phyloP scores from a whole-genome alignment of 2,888 invertebrate species.

The Cephus runcator region DNA sequence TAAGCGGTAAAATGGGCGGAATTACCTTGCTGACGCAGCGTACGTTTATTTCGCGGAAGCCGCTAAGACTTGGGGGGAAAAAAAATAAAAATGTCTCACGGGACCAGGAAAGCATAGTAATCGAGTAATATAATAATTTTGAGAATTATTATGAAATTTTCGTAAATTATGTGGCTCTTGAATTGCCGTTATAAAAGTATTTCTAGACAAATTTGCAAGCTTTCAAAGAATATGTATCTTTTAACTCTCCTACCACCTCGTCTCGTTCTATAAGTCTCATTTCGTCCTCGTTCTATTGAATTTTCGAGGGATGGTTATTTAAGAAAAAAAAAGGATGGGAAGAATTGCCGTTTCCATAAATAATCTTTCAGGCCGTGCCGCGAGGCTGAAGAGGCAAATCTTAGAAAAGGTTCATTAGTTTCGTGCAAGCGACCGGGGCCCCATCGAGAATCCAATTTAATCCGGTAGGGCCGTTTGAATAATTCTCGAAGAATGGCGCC shows the following conservation, averaged over 20 bases:
- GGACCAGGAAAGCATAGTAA: background rate
- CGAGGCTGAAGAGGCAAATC: background rate
- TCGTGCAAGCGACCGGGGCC: conserved; percentile 7
- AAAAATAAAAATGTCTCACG: background rate
- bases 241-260: background rate
- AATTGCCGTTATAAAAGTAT: background rate
- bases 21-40: background rate
- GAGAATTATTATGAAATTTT: background rate
- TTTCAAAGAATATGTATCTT: background rate
- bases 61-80: background rate
- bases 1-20: background rate
- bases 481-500: conserved; percentile 39
- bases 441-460: conserved; percentile 31
- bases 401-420: conserved; percentile 15
- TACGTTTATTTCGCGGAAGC: background rate
- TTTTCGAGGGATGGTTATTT: background rate
- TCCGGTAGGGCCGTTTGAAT: conserved; percentile 37
- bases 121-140: background rate
- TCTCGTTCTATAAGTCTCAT: background rate
- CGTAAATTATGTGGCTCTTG: background rate
- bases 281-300: background rate
- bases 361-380: background rate
- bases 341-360: background rate
- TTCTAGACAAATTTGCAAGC: background rate
- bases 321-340: background rate